Evolutionary conservation across 2,888 invertebrate genomes (phyloP).

Genomic region (Hedychridium roseum): DNA sequence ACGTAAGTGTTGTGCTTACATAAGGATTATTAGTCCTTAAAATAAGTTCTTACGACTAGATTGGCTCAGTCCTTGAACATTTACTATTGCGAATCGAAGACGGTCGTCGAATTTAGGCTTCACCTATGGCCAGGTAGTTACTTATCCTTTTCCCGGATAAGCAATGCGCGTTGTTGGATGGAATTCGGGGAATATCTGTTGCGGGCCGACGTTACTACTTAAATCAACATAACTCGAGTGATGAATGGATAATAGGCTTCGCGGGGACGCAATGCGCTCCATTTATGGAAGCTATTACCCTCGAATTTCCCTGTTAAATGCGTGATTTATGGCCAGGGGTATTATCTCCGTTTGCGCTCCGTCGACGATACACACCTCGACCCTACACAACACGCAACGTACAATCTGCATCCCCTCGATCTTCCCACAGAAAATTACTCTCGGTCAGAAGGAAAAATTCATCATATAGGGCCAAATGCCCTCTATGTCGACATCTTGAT

Average conservation of each 20-base stretch:
- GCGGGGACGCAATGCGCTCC: slow-evolving; percentile 36
- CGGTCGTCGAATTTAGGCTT: no score
- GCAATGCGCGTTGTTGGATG: slow-evolving; percentile 39
- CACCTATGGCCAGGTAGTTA: no score
- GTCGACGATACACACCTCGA: slow-evolving; percentile 32
- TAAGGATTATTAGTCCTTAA: no score
- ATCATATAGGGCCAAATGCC: no score
- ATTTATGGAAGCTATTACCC: slow-evolving; percentile 45
- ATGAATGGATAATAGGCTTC: slow-evolving; percentile 45
- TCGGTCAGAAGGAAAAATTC: slow-evolving; percentile 25
- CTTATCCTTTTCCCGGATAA: no score
- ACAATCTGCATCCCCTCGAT: not conserved
- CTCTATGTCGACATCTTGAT: no score
- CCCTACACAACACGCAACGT: not conserved
- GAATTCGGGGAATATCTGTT: slow-evolving; percentile 41
- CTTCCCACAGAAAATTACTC: slow-evolving; percentile 33
- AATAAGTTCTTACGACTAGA: no score
- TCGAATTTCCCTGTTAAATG: slow-evolving; percentile 46
- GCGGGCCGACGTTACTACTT: slow-evolving; percentile 45
- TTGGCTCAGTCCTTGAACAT: no score
- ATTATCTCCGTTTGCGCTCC: slow-evolving; percentile 42
- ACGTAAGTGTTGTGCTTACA: no score
- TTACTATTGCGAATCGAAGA: no score
- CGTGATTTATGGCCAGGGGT: slow-evolving; percentile 40
- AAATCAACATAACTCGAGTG: slow-evolving; percentile 52